phyloP scores from a whole-genome alignment of 2,888 invertebrate genomes.

The Azorinus chamasolen region DNA sequence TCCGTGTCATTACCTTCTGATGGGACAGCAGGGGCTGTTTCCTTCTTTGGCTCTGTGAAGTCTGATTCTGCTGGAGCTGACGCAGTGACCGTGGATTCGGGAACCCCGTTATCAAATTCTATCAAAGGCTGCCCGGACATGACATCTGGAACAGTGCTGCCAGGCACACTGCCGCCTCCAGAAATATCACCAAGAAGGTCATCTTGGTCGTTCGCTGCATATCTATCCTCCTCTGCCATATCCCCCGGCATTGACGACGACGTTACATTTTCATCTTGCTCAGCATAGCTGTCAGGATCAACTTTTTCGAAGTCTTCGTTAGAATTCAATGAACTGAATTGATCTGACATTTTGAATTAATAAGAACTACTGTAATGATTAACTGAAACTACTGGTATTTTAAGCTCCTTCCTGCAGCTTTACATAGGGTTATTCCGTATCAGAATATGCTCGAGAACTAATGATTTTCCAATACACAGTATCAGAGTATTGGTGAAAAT shows the following conservation, averaged over 20 bases:
- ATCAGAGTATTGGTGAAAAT: no score
- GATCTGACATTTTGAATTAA: conserved; percentile 45
- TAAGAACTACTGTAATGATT: no score
- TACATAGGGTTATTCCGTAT: no score
- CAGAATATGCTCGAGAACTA: no score
- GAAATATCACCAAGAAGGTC: conserved; percentile 48
- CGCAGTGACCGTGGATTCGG: conserved; percentile 19
- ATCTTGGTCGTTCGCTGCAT: conserved; percentile 20
- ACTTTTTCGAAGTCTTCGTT: conserved; percentile 72
- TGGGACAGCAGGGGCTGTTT: neutral
- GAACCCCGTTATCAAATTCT: conserved; percentile 9
- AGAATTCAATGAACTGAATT: conserved; percentile 12
- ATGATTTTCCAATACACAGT: no score
- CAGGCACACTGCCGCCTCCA: neutral
- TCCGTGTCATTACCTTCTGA: neutral
- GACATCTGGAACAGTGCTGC: neutral
- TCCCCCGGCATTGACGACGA: conserved; percentile 76
- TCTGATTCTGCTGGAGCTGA: neutral
- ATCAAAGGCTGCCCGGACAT: conserved; percentile 7
- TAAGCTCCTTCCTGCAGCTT: no score
- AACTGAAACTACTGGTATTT: no score
- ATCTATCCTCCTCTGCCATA: conserved; percentile 78
- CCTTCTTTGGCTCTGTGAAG: neutral
- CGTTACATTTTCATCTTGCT: conserved; percentile 77
- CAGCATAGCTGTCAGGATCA: conserved; percentile 51